A percentile compares a stretch with the other conserved stretches of the same genome.
These are phyloP conservation scores for Otis tarda DNA, from an alignment of 2,113 vertebrate species.

Conservation along the genomic window DNA sequence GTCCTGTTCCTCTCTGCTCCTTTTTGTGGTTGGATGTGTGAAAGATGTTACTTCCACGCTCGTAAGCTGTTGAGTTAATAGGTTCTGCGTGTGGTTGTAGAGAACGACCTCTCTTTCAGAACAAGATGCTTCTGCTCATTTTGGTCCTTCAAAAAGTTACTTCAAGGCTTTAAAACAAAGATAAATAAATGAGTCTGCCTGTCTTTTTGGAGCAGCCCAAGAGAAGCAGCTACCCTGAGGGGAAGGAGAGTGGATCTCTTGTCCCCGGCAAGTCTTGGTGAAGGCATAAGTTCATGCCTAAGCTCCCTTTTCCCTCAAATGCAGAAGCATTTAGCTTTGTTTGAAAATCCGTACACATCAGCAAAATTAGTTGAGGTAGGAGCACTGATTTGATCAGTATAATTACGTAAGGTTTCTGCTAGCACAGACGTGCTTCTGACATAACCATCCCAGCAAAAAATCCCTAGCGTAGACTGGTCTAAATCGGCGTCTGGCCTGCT, in stretches of 20 bases:
- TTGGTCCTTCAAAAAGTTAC: background rate
- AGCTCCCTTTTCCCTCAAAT: background rate
- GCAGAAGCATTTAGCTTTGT: background rate
- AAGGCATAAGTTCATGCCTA: background rate
- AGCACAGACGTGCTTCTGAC: background rate
- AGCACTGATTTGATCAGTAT: background rate
- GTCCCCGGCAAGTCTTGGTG: background rate
- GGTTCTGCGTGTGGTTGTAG: background rate
- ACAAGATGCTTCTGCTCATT: background rate
- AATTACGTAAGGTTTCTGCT: background rate
- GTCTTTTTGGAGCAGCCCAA: background rate
- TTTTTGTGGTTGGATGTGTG: background rate
- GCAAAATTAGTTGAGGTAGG: background rate
- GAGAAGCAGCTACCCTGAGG: background rate
- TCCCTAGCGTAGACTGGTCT: background rate
- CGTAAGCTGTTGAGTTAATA: background rate
- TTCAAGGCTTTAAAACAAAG: background rate
- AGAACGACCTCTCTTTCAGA: background rate
- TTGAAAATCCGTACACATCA: rapidly evolving
- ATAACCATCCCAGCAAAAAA: background rate
- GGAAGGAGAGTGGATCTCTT: background rate
- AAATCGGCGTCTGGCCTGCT: background rate
- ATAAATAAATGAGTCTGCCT: background rate
- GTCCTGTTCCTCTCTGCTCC: background rate
- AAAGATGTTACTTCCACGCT: background rate